Evolutionary conservation across 1,140 invertebrate species (phyloP), one percentile per base, ranked within the genome.

Genomic region (Bemisia tabaci): DNA sequence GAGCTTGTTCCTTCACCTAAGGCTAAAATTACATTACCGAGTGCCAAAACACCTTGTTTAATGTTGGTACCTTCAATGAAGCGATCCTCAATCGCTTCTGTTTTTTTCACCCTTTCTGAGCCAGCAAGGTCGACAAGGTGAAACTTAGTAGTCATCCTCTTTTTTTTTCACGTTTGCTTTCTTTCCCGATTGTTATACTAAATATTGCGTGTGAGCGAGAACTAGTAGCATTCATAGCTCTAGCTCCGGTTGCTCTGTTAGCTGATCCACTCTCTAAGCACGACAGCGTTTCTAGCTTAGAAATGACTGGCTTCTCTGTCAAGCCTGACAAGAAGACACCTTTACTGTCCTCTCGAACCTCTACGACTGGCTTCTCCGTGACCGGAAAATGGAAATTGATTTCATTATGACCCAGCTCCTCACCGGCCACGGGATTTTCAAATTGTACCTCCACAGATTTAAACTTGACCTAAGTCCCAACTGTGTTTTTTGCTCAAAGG

Each of bases 51-150:
- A 0, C 93, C 94, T 25, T 89, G 91, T 76, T 97, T 97, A 63
- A 97, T 97, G 71, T 95, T 92, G 0, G 96, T 85, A 22, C 94
- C 91, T 79, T 95, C 94, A 78, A 89, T 93, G 70, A 95, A 90
- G n/a, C 94, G 83, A 70, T 93, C 88, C 1, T 94, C 95, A 17
- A 87, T 88, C 12, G 95, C 92, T 68, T 91, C 87, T 0, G 94
- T 97, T 76, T 95, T 94, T 71, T 95, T 94, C 24, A 89, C 89
- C 64, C 94, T 79, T 75, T 97, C 95, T 2, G 93, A 95, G 0
- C 95, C 95, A 59, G 95, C 94, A 66, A 97, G 79, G 82, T 97
- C 95, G 0, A 95, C 92, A 2, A 94, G 75, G 74, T 92, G 89
- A 72, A 94, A 91, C 73, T 91, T 91, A 0, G 91, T 85, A 5